phyloP scores from a whole-genome alignment of 2,113 vertebrate species.

The Phalacrocorax pelagicus region DNA sequence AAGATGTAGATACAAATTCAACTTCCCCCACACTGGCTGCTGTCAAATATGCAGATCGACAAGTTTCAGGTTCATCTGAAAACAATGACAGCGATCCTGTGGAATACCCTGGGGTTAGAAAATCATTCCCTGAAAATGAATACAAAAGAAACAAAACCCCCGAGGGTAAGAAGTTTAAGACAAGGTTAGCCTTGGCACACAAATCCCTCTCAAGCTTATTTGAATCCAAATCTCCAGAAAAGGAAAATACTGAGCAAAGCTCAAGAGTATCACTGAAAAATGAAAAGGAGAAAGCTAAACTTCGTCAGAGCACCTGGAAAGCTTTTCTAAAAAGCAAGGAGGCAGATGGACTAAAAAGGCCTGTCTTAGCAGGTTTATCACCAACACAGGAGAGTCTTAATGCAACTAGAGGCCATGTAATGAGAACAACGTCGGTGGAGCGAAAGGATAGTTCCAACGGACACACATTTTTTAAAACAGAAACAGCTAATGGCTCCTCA shows the following conservation, averaged over 20 bases:
- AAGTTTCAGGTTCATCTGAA: neutral
- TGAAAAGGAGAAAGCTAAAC: slow-evolving; percentile 68
- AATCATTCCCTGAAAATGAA: slow-evolving; percentile 50
- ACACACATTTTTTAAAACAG: neutral
- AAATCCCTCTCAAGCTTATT: slow-evolving; percentile 85
- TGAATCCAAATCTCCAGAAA: slow-evolving; percentile 78
- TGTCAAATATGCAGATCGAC: neutral
- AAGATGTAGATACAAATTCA: neutral
- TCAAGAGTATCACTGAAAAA: slow-evolving; percentile 19
- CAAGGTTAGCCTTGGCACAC: slow-evolving; percentile 81
- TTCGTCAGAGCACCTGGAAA: slow-evolving; percentile 74
- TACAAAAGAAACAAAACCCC: slow-evolving; percentile 73
- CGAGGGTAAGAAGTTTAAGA: slow-evolving; percentile 78
- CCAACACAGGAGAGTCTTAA: slow-evolving; percentile 13
- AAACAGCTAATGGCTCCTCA: slow-evolving; percentile 46
- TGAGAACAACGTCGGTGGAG: neutral
- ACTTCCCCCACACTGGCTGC: neutral
- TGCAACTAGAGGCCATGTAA: neutral
- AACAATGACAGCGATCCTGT: neutral
- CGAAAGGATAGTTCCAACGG: neutral
- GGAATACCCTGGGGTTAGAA: slow-evolving; percentile 24
- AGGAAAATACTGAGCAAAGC: slow-evolving; percentile 69
- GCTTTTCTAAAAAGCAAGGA: slow-evolving; percentile 73
- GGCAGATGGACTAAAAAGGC: slow-evolving; percentile 63
- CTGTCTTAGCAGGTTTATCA: slow-evolving; percentile 3